phyloP scores from a whole-genome alignment of 2,797 vertebrate genomes.

The Hydrolagus colliei region DNA sequence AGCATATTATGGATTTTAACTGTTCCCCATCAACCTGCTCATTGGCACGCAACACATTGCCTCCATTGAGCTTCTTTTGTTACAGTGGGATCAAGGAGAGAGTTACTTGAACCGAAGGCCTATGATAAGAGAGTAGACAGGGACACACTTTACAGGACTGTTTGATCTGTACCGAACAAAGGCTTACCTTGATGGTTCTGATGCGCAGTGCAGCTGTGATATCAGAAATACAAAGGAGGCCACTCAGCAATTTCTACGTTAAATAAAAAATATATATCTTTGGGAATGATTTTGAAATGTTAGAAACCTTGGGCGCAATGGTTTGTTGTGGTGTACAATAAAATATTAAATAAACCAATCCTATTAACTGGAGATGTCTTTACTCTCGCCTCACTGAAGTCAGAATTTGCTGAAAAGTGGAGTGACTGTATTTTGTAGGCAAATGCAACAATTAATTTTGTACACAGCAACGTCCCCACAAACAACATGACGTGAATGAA shows the following conservation, averaged over 20 bases:
- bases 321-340: too few relatives aligned
- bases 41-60: not conserved
- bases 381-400: too few relatives aligned
- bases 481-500: too few relatives aligned
- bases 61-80: not conserved
- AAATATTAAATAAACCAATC: slow-evolving; percentile 8
- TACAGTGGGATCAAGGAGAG: not conserved
- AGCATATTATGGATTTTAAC: not conserved
- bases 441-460: too few relatives aligned
- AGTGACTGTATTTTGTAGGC: too few relatives aligned
- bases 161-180: not conserved
- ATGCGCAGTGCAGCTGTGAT: not conserved
- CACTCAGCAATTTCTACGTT: not conserved
- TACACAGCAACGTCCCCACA: too few relatives aligned
- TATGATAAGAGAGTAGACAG: not conserved
- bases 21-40: not conserved
- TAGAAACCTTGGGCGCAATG: not conserved
- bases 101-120: not conserved
- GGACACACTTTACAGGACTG: too few relatives aligned
- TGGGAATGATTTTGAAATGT: not conserved
- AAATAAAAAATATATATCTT: too few relatives aligned
- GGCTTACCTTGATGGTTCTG: not conserved
- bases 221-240: not conserved
- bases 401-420: too few relatives aligned
- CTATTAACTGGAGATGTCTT: not conserved